Percentiles rank a stretch among this genome's conserved stretches.
Evolutionary conservation across 2,113 vertebrate species (phyloP).

Genomic region (Otus sunia): DNA sequence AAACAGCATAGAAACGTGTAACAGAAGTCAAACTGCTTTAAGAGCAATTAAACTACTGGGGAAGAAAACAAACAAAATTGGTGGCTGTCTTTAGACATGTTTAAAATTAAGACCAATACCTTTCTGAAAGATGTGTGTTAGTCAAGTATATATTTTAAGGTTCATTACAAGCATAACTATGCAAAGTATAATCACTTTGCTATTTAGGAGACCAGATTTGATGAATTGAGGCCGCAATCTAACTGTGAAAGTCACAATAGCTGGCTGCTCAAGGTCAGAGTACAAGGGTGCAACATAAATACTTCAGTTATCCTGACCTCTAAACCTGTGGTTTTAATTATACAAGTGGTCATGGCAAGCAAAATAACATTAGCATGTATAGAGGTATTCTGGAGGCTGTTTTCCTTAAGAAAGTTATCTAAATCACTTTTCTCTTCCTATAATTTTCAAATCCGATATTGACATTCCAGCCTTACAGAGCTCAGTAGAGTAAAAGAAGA

Average conservation of each 20-base stretch:
- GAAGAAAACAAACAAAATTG: background rate
- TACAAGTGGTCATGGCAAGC: rapidly evolving
- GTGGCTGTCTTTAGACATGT: background rate
- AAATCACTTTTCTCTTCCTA: background rate
- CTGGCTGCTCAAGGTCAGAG: background rate
- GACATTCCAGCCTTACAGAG: background rate
- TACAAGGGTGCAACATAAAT: background rate
- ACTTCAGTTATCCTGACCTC: background rate
- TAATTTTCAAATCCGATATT: background rate
- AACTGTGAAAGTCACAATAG: background rate
- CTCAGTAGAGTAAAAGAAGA: background rate
- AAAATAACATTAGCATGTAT: background rate
- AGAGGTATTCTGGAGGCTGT: background rate
- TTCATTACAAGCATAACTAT: background rate
- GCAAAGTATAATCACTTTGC: background rate
- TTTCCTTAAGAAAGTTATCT: background rate
- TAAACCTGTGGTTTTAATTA: background rate
- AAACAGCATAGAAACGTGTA: background rate
- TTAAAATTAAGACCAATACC: background rate
- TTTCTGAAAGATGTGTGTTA: background rate
- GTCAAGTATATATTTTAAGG: background rate
- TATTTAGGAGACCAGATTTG: background rate
- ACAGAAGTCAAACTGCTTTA: background rate
- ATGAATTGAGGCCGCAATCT: background rate
- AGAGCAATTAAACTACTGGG: background rate